Base-by-base conservation (phyloP, 1,140 invertebrate species). In the Trachelipus rathkii region DNA sequence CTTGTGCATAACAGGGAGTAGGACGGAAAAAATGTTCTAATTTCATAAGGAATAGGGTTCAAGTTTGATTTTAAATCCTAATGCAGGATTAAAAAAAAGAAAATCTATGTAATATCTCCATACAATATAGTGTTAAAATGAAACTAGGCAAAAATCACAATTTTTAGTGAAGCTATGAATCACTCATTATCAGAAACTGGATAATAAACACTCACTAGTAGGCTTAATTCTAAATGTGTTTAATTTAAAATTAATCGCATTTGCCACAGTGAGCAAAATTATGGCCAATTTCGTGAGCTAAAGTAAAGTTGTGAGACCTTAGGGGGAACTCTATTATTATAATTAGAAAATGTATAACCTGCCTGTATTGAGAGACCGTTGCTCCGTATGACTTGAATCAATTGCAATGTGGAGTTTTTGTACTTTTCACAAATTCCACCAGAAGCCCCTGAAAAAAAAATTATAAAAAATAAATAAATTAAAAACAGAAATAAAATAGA, bases 311-410 rank as follows among this genome's bases (percentile, higher is more conserved):
- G 96, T 8, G 96, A 98, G 19, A 99, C 97, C 86, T 96, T 96
- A 0, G 93, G 95, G 76, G 93, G 96, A 21, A 99, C 97, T 70
- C 95, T 87, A 84, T 93, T 96, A 83, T 98, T 97, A 87, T 99
- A 99, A 87, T 99, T 99, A 13, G 99, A 94, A 85, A 99, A 96
- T 2, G 98, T 99, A 99, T 97, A 80, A 99, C n/a, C n/a, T 99
- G 60, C 98, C 98, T 0, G 97, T 99, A 86, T 99, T 99, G 0
- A 99, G 87, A 50, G 95, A 97, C 72, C 95, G 88, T 85, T 95
- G 95, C 9, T 94, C 95, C 78, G 94, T 94, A 84, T 96, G 92
- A 86, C 96, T n/a, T 95, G 87, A 94, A 91, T 11, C 96, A 95
- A 23, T n/a, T n/a, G 92, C 92, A 33, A 95, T 8, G 95, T 97